phyloP scores from a whole-genome alignment of 2,113 vertebrate species.

The pig (Sus scrofa) region DNA sequence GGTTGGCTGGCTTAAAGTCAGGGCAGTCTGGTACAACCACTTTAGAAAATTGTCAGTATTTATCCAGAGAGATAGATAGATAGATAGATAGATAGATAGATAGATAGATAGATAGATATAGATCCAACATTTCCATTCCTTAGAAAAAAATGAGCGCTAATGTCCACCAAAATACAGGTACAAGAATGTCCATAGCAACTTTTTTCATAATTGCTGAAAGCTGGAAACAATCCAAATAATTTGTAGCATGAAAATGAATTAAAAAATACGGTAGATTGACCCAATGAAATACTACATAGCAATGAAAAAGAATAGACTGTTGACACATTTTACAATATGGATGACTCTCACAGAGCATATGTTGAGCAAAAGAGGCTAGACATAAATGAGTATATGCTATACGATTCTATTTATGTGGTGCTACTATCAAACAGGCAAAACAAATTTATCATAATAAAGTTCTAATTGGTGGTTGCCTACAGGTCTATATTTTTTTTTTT shows the following conservation, averaged over 20 bases:
- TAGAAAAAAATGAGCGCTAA: not conserved
- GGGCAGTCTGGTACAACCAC: not conserved
- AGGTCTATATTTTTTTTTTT: not conserved
- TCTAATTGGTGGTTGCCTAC: not conserved
- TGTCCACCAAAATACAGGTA: not conserved
- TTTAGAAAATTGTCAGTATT: conserved; percentile 4
- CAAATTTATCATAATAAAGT: not conserved
- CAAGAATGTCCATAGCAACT: not conserved
- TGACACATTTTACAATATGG: not conserved
- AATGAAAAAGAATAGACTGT: not conserved
- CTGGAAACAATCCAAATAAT: not conserved
- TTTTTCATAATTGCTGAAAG: not conserved
- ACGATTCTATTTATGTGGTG: not conserved
- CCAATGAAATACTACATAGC: not conserved
- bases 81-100: too few species aligned
- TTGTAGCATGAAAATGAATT: not conserved
- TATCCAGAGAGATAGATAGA: too few species aligned
- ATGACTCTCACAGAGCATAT: not conserved
- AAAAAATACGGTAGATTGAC: not conserved
- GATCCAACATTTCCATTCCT: not conserved
- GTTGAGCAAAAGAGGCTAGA: not conserved
- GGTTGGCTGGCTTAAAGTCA: not conserved
- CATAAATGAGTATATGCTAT: not conserved
- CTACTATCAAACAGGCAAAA: conserved; percentile 9
- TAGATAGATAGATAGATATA: too few species aligned